Percentiles rank a stretch among this genome's conserved stretches.
Evolutionary conservation across 1,140 invertebrate genomes (phyloP).

Genomic region (Aphis gossypii): DNA sequence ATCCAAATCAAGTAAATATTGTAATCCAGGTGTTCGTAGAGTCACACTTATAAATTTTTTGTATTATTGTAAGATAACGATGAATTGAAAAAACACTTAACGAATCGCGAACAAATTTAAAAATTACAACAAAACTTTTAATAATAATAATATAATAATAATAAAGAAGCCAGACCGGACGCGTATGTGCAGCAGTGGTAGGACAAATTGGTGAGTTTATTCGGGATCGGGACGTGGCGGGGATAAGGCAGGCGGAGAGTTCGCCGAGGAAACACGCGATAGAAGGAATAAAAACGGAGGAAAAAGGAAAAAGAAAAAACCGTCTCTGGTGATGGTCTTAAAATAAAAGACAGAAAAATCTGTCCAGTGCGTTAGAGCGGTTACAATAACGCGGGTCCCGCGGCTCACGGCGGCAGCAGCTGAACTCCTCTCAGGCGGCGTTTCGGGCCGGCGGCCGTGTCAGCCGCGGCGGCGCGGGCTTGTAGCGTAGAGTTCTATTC

Average conservation of each 20-base stretch:
- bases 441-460: conserved; percentile 50
- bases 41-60: background rate
- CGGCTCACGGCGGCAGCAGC: conserved; percentile 58
- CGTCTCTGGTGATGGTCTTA: conserved; percentile 24
- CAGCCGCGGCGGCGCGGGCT: background rate
- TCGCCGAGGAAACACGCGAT: background rate
- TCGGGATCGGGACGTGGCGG: background rate
- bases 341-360: conserved; percentile 55
- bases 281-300: conserved; percentile 41
- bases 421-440: conserved; percentile 56
- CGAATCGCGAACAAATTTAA: background rate
- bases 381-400: conserved; percentile 57
- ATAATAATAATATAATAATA: background rate
- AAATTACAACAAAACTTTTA: background rate
- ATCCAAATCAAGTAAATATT: background rate
- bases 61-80: background rate
- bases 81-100: background rate
- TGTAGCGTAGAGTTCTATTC: conserved; percentile 54
- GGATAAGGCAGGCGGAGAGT: background rate
- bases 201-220: background rate
- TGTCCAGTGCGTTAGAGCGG: conserved; percentile 53
- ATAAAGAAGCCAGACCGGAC: background rate
- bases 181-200: background rate
- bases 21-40: background rate
- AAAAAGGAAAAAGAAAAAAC: conserved; percentile 52